Conservation (phyloP, 1,140 invertebrate species). For the Subanguina moxae region DNA sequence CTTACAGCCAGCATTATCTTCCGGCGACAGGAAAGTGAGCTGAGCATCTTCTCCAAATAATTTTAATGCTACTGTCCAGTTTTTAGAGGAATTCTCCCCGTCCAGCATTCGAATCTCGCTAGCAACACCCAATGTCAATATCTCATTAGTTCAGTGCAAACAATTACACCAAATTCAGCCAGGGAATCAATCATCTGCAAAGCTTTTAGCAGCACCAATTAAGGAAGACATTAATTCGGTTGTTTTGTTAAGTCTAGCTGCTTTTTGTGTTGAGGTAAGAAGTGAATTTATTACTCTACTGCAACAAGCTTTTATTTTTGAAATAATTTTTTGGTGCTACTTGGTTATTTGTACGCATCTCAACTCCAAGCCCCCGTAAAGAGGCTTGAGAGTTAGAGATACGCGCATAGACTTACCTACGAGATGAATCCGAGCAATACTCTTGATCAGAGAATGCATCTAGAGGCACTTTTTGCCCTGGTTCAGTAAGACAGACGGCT, state of each 20-base stretch:
- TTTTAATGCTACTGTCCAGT: neutral
- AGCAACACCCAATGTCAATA: conserved; percentile 18
- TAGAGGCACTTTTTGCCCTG: too few relatives aligned
- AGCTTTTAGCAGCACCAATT: neutral
- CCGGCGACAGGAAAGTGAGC: conserved; percentile 11
- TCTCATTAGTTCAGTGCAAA: conserved; percentile 44
- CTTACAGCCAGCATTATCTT: conserved; percentile 26
- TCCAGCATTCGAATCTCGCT: neutral
- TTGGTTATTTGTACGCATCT: too few relatives aligned
- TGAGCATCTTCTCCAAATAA: neutral
- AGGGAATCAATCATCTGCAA: neutral
- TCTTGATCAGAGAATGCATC: too few relatives aligned
- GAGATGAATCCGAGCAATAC: too few relatives aligned
- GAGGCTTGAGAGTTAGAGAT: too few relatives aligned
- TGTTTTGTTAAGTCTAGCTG: neutral
- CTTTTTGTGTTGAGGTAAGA: neutral
- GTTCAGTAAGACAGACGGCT: too few relatives aligned
- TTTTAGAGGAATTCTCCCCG: conserved; percentile 3
- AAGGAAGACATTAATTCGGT: neutral
- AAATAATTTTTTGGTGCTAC: too few relatives aligned
- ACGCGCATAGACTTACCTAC: too few relatives aligned
- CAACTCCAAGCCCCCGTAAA: too few relatives aligned
- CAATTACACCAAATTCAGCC: neutral
- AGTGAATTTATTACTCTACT: too few relatives aligned
- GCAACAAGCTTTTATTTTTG: too few relatives aligned